phyloP scores from a whole-genome alignment of 2,113 vertebrate genomes.

The Mionectes macconnelli region DNA sequence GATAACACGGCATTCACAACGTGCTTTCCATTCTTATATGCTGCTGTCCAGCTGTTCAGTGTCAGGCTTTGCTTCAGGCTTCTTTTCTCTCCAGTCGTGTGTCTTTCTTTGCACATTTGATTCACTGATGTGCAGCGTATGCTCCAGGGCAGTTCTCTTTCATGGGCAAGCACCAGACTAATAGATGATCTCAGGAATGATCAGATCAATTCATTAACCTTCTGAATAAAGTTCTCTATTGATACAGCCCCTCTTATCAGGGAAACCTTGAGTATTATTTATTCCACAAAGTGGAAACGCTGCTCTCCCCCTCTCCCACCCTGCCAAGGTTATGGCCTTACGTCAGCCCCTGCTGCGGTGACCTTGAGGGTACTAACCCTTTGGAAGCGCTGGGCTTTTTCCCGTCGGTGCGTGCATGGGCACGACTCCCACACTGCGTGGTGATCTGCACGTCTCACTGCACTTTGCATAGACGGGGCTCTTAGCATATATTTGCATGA shows the following conservation, averaged over 20 bases:
- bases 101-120: slow-evolving; percentile 44
- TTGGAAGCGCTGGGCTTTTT: slow-evolving; percentile 1
- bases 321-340: slow-evolving; percentile 62
- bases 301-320: slow-evolving; percentile 42
- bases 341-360: slow-evolving; percentile 28
- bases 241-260: slow-evolving; percentile 58
- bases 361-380: slow-evolving; percentile 50
- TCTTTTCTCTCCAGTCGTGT: slow-evolving; percentile 34
- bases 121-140: slow-evolving; percentile 30
- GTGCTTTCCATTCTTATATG: slow-evolving; percentile 32
- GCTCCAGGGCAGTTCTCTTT: slow-evolving; percentile 39
- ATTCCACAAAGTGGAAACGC: slow-evolving; percentile 53
- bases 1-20: slow-evolving; percentile 2
- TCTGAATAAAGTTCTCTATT: slow-evolving; percentile 53
- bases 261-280: slow-evolving; percentile 64
- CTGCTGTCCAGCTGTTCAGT: slow-evolving; percentile 58
- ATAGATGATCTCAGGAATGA: slow-evolving; percentile 61
- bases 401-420: neutral
- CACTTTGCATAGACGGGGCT: neutral
- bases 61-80: slow-evolving; percentile 51
- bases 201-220: slow-evolving; percentile 63
- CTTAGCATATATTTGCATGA: neutral
- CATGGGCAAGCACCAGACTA: slow-evolving; percentile 37
- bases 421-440: neutral
- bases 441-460: slow-evolving; percentile 8